Evolutionary conservation across 2,888 invertebrate species (phyloP).

Genomic region (Mesoligia furuncula): DNA sequence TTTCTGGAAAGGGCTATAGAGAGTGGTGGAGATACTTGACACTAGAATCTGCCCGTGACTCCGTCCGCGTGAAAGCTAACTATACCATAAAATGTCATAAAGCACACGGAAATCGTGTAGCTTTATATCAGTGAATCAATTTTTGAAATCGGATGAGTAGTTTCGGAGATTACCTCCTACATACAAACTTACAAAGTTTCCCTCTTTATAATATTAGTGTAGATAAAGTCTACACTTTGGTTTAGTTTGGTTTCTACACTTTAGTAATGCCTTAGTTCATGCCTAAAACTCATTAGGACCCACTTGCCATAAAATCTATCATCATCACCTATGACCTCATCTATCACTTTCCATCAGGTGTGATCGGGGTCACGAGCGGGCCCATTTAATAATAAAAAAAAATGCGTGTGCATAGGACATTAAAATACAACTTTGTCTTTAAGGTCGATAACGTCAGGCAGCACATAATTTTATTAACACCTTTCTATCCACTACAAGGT

Average conservation of each 20-base stretch:
- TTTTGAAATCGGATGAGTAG: not conserved
- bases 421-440: too few relatives aligned
- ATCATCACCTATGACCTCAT: too few relatives aligned
- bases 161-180: not conserved
- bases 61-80: not conserved
- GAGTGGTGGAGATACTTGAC: not conserved
- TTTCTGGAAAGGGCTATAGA: not conserved
- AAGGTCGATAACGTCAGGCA: too few relatives aligned
- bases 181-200: not conserved
- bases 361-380: too few relatives aligned
- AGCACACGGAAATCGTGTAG: not conserved
- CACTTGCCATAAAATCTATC: not conserved
- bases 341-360: too few relatives aligned
- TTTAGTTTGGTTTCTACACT: too few relatives aligned
- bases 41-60: not conserved
- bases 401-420: too few relatives aligned
- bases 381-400: too few relatives aligned
- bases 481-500: not conserved
- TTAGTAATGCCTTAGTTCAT: not conserved
- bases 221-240: not conserved
- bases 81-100: not conserved
- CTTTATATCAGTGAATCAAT: not conserved
- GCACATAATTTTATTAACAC: too few relatives aligned
- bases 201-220: not conserved
- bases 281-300: not conserved